These are phyloP conservation scores for Linhomoeus sp. DNA, from an alignment of 2,888 invertebrate genomes.

Conservation along the genomic window DNA sequence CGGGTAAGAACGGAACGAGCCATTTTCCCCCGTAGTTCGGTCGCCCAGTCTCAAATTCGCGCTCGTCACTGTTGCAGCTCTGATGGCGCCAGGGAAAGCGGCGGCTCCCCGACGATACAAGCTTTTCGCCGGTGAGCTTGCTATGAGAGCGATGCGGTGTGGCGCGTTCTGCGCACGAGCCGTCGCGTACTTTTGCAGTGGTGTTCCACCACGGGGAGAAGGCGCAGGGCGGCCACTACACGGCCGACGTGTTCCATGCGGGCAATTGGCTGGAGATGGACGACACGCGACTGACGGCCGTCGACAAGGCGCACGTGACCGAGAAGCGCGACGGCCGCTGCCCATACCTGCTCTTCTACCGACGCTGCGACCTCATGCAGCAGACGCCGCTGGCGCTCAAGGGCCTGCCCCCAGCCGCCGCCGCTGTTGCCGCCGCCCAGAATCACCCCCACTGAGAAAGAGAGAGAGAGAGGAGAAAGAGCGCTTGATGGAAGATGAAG, in stretches of 20 bases:
- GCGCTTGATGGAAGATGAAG: too few relatives aligned
- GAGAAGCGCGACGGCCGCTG: slow-evolving; percentile 65
- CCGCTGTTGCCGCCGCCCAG: too few relatives aligned
- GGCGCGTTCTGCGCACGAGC: neutral
- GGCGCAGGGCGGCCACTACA: slow-evolving; percentile 81
- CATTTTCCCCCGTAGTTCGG: too few relatives aligned
- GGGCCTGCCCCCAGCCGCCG: too few relatives aligned
- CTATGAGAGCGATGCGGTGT: neutral
- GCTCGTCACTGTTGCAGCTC: too few relatives aligned
- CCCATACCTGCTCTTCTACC: slow-evolving; percentile 82
- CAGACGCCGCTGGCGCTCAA: too few relatives aligned
- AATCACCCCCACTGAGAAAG: too few relatives aligned
- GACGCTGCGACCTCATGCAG: slow-evolving; percentile 30
- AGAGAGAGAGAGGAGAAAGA: too few relatives aligned
- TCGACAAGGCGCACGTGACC: slow-evolving; percentile 56
- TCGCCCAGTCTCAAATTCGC: too few relatives aligned
- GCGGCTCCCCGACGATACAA: slow-evolving; percentile 2
- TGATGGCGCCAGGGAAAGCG: too few relatives aligned
- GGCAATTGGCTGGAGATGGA: slow-evolving; percentile 74
- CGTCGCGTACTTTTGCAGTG: slow-evolving; percentile 36
- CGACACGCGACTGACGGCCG: slow-evolving; percentile 60
- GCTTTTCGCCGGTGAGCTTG: slow-evolving; percentile 3
- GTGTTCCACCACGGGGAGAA: slow-evolving; percentile 91
- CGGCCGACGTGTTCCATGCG: slow-evolving; percentile 75
- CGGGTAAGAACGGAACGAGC: neutral